Evolutionary conservation across 2,888 invertebrate genomes (phyloP), one percentile per base, ranked within the genome.

Genomic region (Pachydiplax longipennis): DNA sequence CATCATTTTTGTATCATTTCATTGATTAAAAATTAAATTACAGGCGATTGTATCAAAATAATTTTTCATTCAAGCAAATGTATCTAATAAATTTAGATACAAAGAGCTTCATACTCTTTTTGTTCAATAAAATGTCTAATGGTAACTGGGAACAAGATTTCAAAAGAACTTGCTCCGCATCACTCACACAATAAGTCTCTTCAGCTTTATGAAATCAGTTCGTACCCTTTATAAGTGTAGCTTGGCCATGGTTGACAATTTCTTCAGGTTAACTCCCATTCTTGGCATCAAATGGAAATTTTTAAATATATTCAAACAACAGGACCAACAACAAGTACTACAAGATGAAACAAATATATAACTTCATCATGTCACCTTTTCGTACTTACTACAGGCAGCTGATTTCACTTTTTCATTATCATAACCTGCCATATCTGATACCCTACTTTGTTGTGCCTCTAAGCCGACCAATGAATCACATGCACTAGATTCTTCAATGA

Each of bases 281-380:
- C n/a, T 87, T 37, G 37, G 61, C 35, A n/a, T 73, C 87, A 87
- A 87, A 61, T 58, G 61, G 87, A 87, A 65, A 58, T 61, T 87
- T 37, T 8, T 31, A 73, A 73, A 25, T 10, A 31, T 25, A 73
- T 73, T 73, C 73, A 73, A 83, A 87, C 83, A 58, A 83, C 61
- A 37, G 87, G 61, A 87, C 61, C 65, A 87, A 37, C 61, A 87
- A 61, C 87, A 87, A 87, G 61, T 61, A 61, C 87, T 61, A 87
- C 37, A 37, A 37, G 61, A 61, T 87, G 61, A 37, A 37, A 53
- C 18, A 37, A 87, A 61, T 31, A 61, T 13, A 37, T 2, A 58
- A 87, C 61, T 87, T 87, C 87, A 87, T 87, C 87, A 87, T 87
- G 87, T 87, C 37, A 87, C 87, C n/a, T 87, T 87, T n/a, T 87